Percentiles rank a stretch among this genome's conserved stretches.
Conservation (phyloP, 1,140 invertebrate species). For the Euura lappo region DNA sequence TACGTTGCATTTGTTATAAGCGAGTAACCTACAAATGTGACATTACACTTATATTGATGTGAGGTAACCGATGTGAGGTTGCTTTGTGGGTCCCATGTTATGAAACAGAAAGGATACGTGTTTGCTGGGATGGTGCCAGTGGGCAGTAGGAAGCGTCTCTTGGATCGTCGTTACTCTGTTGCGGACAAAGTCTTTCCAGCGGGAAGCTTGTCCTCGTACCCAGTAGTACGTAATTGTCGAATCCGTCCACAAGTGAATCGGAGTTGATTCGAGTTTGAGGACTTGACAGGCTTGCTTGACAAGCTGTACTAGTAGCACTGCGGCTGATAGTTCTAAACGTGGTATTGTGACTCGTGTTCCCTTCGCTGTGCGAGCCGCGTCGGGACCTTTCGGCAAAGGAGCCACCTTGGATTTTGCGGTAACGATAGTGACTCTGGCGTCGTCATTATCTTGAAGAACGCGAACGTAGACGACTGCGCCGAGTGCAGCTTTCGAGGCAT, state of each 20-base stretch:
- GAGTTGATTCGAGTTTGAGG: background rate
- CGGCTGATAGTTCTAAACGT: slow-evolving; percentile 35
- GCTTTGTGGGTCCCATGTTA: no score
- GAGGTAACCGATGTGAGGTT: no score
- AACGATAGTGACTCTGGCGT: background rate
- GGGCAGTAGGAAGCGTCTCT: slow-evolving; percentile 17
- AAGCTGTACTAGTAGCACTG: slow-evolving; percentile 26
- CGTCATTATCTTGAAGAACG: background rate
- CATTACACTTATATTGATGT: no score
- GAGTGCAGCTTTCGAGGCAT: slow-evolving; percentile 14
- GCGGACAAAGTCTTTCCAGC: slow-evolving; percentile 41
- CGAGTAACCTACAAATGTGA: no score
- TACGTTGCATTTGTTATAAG: no score
- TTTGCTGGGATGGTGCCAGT: no score
- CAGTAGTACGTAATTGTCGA: slow-evolving; percentile 29
- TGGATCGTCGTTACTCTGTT: slow-evolving; percentile 39
- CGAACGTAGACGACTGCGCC: slow-evolving; percentile 16
- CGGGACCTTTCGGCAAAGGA: no score
- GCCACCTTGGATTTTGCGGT: slow-evolving; percentile 10
- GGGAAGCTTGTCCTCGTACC: slow-evolving; percentile 33
- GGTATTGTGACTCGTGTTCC: slow-evolving; percentile 35
- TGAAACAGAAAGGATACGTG: no score
- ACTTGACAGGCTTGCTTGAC: slow-evolving; percentile 6
- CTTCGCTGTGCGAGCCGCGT: no score
- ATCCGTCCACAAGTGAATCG: slow-evolving; percentile 22